phyloP scores from a whole-genome alignment of 2,113 vertebrate species.

The Ictalurus punctatus region DNA sequence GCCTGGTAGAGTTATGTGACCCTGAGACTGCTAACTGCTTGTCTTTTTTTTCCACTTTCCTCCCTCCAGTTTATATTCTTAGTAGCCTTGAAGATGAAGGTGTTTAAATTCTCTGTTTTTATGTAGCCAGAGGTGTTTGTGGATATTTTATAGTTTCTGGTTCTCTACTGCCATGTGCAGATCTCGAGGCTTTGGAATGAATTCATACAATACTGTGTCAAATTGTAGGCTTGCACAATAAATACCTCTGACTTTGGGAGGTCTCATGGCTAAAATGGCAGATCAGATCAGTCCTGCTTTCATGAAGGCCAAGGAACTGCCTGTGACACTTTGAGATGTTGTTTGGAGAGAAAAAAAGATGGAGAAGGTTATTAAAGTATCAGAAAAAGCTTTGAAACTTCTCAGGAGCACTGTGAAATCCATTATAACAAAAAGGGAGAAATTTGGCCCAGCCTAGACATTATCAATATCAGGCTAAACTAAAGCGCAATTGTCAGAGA shows the following conservation, averaged over 20 bases:
- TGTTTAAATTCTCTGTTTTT: slow-evolving; percentile 13
- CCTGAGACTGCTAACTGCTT: slow-evolving; percentile 31
- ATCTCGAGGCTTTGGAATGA: neutral
- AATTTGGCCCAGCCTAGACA: neutral
- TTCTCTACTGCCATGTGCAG: neutral
- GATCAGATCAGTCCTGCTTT: neutral
- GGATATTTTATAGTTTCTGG: neutral
- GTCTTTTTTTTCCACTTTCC: slow-evolving; percentile 22
- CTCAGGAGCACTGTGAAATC: neutral
- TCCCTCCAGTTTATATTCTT: slow-evolving; percentile 47
- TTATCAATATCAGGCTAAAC: neutral
- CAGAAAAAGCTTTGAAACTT: neutral
- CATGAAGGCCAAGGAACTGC: neutral
- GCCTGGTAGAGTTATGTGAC: slow-evolving; percentile 37
- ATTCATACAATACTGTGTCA: neutral
- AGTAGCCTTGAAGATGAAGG: slow-evolving; percentile 49
- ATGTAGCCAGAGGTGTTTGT: neutral
- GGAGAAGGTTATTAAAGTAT: neutral
- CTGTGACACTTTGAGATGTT: neutral
- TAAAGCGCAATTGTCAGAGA: neutral
- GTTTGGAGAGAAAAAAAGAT: neutral
- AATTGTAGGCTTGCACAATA: neutral
- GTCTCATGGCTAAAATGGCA: too few relatives aligned
- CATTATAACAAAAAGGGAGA: neutral
- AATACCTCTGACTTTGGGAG: too few relatives aligned